Evolutionary conservation across 2,888 invertebrate genomes (phyloP).

Genomic region (Tinea trinotella): DNA sequence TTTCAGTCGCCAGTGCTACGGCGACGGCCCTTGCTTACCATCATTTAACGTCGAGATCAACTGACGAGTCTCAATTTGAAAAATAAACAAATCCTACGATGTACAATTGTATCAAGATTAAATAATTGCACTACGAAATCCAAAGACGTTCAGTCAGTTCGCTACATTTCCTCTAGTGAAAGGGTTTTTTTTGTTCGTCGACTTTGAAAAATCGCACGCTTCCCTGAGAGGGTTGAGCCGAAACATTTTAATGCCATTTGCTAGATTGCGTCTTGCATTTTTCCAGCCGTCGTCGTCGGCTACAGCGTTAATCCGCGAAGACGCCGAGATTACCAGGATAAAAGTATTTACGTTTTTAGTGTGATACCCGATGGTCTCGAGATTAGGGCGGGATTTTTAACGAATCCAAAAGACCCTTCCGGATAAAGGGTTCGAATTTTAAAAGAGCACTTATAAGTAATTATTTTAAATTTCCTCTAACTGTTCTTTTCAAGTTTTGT

Average conservation of each 20-base stretch:
- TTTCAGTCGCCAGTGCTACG: no score
- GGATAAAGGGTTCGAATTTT: constrained; percentile 49
- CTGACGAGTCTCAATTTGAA: no score
- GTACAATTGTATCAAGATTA: neutral
- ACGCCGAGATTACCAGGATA: constrained; percentile 59
- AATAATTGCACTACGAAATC: constrained; percentile 33
- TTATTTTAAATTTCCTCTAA: constrained; percentile 60
- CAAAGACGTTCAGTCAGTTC: constrained; percentile 61
- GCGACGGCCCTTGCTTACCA: no score
- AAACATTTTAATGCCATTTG: constrained; percentile 74
- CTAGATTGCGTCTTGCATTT: constrained; percentile 72
- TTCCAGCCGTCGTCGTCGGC: constrained; percentile 45
- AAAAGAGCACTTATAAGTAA: constrained; percentile 55
- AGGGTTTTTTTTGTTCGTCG: constrained; percentile 51
- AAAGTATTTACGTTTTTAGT: constrained; percentile 67
- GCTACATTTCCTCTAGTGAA: constrained; percentile 60
- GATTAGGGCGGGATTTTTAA: constrained; percentile 61
- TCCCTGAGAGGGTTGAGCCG: constrained; percentile 62
- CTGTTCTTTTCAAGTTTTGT: constrained; percentile 27
- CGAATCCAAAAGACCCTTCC: constrained; percentile 44
- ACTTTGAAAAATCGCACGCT: constrained; percentile 68
- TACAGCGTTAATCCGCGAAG: constrained; percentile 68
- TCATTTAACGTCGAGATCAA: no score
- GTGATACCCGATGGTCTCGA: constrained; percentile 57
- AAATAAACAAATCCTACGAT: no score